Conservation (phyloP, 2,888 invertebrate genomes). For the Thecocarcelia acutangulata region DNA sequence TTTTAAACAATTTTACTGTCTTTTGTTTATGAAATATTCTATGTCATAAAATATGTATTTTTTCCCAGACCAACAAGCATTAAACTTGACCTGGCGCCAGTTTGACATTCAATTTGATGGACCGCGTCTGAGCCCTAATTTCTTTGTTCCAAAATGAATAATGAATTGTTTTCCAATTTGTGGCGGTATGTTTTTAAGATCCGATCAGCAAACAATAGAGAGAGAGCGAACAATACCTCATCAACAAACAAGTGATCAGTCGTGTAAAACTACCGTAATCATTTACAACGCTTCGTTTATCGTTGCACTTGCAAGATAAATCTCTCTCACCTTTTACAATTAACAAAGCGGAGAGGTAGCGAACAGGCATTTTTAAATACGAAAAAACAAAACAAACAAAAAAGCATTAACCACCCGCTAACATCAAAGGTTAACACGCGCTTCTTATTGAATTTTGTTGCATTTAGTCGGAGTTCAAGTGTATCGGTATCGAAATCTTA, state of each 20-base stretch:
- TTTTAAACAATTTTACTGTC: slow-evolving; percentile 39
- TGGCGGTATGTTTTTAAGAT: slow-evolving; percentile 70
- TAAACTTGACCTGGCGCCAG: slow-evolving; percentile 61
- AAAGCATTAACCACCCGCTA: slow-evolving; percentile 65
- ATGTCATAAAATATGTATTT: slow-evolving; percentile 13
- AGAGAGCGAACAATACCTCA: slow-evolving; percentile 1
- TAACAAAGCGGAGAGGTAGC: slow-evolving; percentile 7
- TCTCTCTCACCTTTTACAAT: slow-evolving; percentile 61
- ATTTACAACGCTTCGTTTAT: slow-evolving; percentile 35
- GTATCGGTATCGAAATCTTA: slow-evolving; percentile 37
- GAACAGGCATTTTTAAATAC: neutral
- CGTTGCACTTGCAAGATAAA: slow-evolving; percentile 50
- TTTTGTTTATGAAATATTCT: slow-evolving; percentile 2
- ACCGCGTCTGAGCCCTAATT: slow-evolving; percentile 66
- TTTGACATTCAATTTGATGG: slow-evolving; percentile 68
- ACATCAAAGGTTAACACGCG: slow-evolving; percentile 70
- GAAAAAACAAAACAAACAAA: slow-evolving; percentile 12
- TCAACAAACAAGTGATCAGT: slow-evolving; percentile 16
- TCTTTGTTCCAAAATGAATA: slow-evolving; percentile 73
- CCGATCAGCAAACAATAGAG: slow-evolving; percentile 54
- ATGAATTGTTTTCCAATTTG: slow-evolving; percentile 77
- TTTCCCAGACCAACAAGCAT: slow-evolving; percentile 51
- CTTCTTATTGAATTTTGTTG: slow-evolving; percentile 46
- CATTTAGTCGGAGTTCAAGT: slow-evolving; percentile 2
- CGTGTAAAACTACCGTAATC: slow-evolving; percentile 58